Evolutionary conservation across 2,888 invertebrate species (phyloP).

Genomic region (Brachyopa scutellaris): DNA sequence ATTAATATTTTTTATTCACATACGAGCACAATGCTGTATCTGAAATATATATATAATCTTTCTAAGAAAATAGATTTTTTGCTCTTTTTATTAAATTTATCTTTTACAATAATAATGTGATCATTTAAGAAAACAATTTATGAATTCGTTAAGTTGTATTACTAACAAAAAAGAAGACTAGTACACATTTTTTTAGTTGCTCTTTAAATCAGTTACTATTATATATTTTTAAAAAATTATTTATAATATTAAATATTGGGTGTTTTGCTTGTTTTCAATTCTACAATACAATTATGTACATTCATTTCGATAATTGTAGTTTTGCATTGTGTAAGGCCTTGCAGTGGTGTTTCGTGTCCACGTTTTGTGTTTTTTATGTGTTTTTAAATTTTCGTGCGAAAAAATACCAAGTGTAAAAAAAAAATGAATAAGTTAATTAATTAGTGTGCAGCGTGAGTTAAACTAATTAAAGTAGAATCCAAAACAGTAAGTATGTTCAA

Average conservation of each 20-base stretch:
- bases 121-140: slow-evolving; percentile 21
- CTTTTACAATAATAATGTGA: slow-evolving; percentile 22
- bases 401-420: slow-evolving; percentile 66
- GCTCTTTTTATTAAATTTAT: neutral
- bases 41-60: slow-evolving; percentile 30
- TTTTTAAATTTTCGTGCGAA: slow-evolving; percentile 65
- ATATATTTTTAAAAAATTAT: slow-evolving; percentile 9
- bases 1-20: slow-evolving; percentile 12
- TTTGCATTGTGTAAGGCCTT: slow-evolving; percentile 60
- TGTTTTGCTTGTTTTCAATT: slow-evolving; percentile 21
- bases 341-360: slow-evolving; percentile 18
- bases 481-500: slow-evolving; percentile 17
- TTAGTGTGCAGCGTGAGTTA: slow-evolving; percentile 32
- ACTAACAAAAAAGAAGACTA: slow-evolving; percentile 61
- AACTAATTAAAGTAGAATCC: slow-evolving; percentile 26
- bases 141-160: slow-evolving; percentile 16
- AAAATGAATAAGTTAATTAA: slow-evolving; percentile 42
- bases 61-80: slow-evolving; percentile 25
- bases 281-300: slow-evolving; percentile 11
- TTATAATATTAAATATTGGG: slow-evolving; percentile 42
- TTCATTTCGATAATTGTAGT: slow-evolving; percentile 46
- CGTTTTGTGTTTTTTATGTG: neutral
- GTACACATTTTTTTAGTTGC: slow-evolving; percentile 65
- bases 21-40: neutral
- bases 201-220: slow-evolving; percentile 45